Conservation (phyloP, 2,797 vertebrate genomes). For the Sylvia borin region DNA sequence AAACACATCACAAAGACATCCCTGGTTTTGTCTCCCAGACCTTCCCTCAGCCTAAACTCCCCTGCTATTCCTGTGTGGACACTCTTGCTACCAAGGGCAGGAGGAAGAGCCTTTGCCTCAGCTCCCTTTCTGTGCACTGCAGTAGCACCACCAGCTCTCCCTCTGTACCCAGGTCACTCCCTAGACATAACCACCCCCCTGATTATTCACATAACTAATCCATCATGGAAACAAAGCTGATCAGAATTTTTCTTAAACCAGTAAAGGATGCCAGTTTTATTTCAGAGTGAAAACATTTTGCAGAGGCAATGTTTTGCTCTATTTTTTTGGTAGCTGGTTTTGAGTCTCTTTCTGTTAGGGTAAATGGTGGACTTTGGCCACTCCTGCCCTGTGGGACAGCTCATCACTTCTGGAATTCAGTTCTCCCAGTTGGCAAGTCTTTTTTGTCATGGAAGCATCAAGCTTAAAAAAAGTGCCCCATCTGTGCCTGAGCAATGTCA, state of each 20-base stretch:
- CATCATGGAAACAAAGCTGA: not conserved
- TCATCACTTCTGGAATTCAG: not conserved
- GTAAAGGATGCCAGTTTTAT: not conserved
- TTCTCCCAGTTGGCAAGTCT: not conserved
- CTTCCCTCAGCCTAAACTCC: not conserved
- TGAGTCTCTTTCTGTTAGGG: not conserved
- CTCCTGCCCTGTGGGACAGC: not conserved
- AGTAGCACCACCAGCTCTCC: not conserved
- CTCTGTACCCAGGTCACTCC: not conserved
- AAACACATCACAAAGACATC: not conserved
- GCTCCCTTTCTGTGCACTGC: not conserved
- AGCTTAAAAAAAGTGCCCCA: rapidly evolving
- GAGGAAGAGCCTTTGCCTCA: not conserved
- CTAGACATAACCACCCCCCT: not conserved
- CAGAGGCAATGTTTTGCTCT: not conserved
- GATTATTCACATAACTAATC: not conserved
- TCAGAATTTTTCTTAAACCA: not conserved
- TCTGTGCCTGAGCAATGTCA: not conserved
- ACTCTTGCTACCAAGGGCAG: not conserved
- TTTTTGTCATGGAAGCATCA: not conserved
- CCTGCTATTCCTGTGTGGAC: not conserved
- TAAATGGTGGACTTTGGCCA: not conserved
- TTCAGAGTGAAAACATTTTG: not conserved
- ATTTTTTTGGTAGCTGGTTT: not conserved
- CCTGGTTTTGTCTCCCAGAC: not conserved